These are phyloP conservation scores for Choreutis nemorana DNA, from an alignment of 2,888 invertebrate species.

Conservation along the genomic window DNA sequence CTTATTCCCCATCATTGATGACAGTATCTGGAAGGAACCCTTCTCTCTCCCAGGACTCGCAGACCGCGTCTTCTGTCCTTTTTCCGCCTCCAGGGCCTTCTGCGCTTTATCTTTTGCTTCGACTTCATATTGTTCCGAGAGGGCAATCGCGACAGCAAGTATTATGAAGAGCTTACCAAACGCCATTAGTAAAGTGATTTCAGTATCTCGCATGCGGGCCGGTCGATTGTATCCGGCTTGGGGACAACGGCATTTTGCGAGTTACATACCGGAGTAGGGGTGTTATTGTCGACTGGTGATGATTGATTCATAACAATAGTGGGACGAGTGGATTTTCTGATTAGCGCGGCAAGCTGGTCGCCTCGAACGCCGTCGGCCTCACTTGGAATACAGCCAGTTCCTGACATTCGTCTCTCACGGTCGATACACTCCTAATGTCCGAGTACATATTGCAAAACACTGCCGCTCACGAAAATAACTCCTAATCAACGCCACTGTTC, in stretches of 20 bases:
- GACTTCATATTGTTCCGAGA: constrained; percentile 36
- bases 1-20: constrained; percentile 35
- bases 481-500: constrained; percentile 5
- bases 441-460: constrained; percentile 15
- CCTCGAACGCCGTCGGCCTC: too few species aligned
- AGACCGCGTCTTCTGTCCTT: constrained; percentile 33
- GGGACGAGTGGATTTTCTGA: constrained; percentile 13
- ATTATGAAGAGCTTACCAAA: constrained; percentile 29
- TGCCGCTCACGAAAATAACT: constrained; percentile 7
- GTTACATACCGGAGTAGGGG: constrained; percentile 10
- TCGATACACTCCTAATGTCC: constrained; percentile 27
- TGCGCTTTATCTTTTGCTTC: constrained; percentile 42
- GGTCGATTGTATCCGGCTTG: constrained; percentile 15
- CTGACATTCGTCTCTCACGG: constrained; percentile 19
- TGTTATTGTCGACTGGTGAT: constrained; percentile 18
- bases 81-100: constrained; percentile 57
- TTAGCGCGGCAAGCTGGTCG: constrained; percentile 13
- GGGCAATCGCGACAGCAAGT: constrained; percentile 31
- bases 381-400: constrained; percentile 33
- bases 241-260: constrained; percentile 27
- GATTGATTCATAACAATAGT: constrained; percentile 41
- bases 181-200: constrained; percentile 49
- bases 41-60: constrained; percentile 33
- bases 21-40: constrained; percentile 38
- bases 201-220: constrained; percentile 26